phyloP scores from a whole-genome alignment of 2,888 invertebrate species.

The Microctonus brassicae region DNA sequence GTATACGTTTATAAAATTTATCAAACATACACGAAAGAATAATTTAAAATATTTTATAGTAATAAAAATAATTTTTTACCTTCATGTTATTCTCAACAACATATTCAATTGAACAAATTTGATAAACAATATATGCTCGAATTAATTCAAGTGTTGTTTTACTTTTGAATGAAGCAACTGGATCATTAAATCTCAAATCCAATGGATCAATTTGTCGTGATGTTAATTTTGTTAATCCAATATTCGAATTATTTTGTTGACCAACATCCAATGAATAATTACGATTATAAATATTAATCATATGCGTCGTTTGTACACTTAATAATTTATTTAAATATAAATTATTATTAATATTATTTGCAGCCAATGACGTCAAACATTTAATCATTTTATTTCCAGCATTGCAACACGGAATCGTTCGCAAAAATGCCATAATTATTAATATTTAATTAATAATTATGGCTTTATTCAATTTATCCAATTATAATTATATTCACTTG shows the following conservation, averaged over 20 bases:
- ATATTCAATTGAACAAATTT: constrained; percentile 88
- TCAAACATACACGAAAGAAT: too few species aligned
- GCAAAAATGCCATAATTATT: constrained; percentile 59
- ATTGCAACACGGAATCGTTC: constrained; percentile 62
- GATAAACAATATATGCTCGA: constrained; percentile 91
- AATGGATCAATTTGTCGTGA: constrained; percentile 76
- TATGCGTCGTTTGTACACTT: constrained; percentile 51
- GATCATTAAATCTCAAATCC: constrained; percentile 89
- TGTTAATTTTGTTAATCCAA: constrained; percentile 32
- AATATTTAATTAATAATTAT: too few species aligned
- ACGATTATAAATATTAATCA: constrained; percentile 42
- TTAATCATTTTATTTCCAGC: constrained; percentile 60
- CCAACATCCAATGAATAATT: constrained; percentile 30
- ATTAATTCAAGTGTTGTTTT: constrained; percentile 94
- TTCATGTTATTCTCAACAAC: constrained; percentile 93
- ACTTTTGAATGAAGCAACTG: constrained; percentile 93
- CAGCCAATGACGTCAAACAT: constrained; percentile 46
- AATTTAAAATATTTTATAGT: too few species aligned
- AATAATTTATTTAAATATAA: constrained; percentile 48
- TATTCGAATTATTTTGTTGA: constrained; percentile 11
- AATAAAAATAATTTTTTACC: constrained; percentile 72
- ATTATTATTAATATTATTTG: background rate
- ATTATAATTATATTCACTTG: too few species aligned
- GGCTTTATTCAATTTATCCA: too few species aligned
- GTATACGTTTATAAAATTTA: background rate